phyloP scores from a whole-genome alignment of 2,888 invertebrate species.

The Drosophila lutescens region DNA sequence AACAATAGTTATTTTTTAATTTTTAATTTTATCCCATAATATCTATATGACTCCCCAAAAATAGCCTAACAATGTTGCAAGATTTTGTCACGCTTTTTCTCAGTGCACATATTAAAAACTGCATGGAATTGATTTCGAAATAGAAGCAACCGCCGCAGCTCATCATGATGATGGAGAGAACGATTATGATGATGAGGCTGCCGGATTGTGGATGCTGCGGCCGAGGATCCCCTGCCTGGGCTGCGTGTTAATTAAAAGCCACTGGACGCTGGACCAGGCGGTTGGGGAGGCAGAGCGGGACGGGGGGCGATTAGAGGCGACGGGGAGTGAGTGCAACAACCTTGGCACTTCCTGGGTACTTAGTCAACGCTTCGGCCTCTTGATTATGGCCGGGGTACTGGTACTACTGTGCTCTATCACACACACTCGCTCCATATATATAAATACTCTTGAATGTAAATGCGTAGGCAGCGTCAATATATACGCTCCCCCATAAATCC shows the following conservation, averaged over 20 bases:
- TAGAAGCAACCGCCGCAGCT: conserved; percentile 68
- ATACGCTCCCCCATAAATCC: conserved; percentile 12
- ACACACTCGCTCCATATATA: conserved; percentile 20
- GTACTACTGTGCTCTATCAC: conserved; percentile 4
- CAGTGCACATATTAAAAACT: conserved; percentile 68
- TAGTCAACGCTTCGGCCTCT: conserved; percentile 72
- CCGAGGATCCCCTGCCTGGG: conserved; percentile 53
- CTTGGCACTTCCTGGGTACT: conserved; percentile 79
- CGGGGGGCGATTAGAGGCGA: conserved; percentile 11
- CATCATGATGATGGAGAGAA: conserved; percentile 63
- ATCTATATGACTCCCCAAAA: too few relatives aligned
- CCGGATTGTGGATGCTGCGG: conserved; percentile 37
- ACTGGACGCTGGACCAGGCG: conserved; percentile 65
- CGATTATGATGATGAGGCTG: conserved; percentile 32
- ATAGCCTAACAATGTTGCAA: too few relatives aligned
- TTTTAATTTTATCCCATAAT: too few relatives aligned
- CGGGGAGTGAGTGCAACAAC: conserved; percentile 74
- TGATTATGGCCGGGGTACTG: conserved; percentile 54
- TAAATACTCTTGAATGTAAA: conserved; percentile 52
- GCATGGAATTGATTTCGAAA: conserved; percentile 79
- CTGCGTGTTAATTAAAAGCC: conserved; percentile 78
- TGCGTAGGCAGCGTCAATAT: conserved; percentile 61
- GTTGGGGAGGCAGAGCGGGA: neutral
- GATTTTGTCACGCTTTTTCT: neutral
- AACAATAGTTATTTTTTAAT: too few relatives aligned